Conservation (phyloP, 2,888 invertebrate genomes). For the Ichneumoninae sp. region DNA sequence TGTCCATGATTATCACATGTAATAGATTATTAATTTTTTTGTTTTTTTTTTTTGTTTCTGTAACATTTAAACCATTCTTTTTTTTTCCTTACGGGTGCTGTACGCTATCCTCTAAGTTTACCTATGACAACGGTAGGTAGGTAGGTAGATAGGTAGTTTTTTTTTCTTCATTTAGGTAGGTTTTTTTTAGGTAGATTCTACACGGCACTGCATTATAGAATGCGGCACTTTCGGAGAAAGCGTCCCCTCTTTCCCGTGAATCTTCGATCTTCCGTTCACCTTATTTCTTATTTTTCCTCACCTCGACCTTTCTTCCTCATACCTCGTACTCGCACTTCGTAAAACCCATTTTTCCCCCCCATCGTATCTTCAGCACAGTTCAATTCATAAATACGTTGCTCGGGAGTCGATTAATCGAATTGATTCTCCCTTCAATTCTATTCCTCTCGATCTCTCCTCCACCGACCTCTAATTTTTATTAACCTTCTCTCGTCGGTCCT, state of each 20-base stretch:
- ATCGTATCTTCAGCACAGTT: constrained; percentile 20
- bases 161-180: constrained; percentile 31
- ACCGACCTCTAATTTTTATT: background rate
- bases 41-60: constrained; percentile 68
- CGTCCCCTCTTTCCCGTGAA: constrained; percentile 38
- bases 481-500: constrained; percentile 17
- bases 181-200: constrained; percentile 51
- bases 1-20: constrained; percentile 87
- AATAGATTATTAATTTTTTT: constrained; percentile 88
- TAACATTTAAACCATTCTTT: constrained; percentile 67
- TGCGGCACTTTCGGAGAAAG: constrained; percentile 61
- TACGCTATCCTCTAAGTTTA: constrained; percentile 69
- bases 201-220: constrained; percentile 54
- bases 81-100: constrained; percentile 56
- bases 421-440: constrained; percentile 45
- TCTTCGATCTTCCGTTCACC: constrained; percentile 25
- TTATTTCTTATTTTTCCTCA: constrained; percentile 30
- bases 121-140: constrained; percentile 68
- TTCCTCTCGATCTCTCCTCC: constrained; percentile 18
- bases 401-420: background rate
- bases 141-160: constrained; percentile 60
- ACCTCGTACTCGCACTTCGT: constrained; percentile 56
- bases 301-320: constrained; percentile 25
- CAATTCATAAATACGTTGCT: constrained; percentile 41
- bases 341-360: constrained; percentile 2